Base-by-base conservation (phyloP, 2,797 vertebrate species). In the Pteropus rufus region DNA sequence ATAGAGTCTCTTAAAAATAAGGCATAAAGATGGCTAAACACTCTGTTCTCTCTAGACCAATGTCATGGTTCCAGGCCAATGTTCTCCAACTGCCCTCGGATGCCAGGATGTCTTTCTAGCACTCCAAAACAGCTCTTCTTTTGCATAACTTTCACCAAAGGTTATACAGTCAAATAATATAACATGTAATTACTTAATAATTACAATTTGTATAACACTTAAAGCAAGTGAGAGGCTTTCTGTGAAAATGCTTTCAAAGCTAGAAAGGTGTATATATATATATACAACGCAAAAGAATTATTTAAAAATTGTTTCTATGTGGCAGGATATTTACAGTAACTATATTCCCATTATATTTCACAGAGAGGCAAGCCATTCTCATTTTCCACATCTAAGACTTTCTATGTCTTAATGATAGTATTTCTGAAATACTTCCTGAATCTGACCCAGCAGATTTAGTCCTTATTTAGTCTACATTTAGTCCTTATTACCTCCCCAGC, bases 371-470 rank as follows among this genome's bases (percentile, higher is more conserved):
- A 80, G 34, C n/a, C 15, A 8, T 67, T 79, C 52, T 56, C 26
- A n/a, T 72, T 87, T 92, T 65, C 52, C 49, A 72, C 41, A 89
- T 79, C 31, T 10, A 84, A 18, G 44, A 64, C 72, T 81, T 96
- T 54, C 73, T 64, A 36, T 52, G 16, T 84, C 72, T 73, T 93
- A 34, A 80, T n/a, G 79, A 82, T 52, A 52, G 31, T 44, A 46
- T 92, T 92, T 95, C 46, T 54, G 58, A 87, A 69, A 31, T 58
- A 93, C 41, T 89, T 94, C 82, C 93, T 77, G 81, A 69, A 76
- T 49, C 49, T 73, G 93, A 93, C 64, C 54, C 44, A 24, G 41
- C n/a, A 36, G 29, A 26, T 65, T n/a, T 65, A 65, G 58, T 89
- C 34, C 5, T 77, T 34, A 31, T 88, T 89, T 36, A 36, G 36